These are phyloP conservation scores for Buceros bicornis DNA, from an alignment of 2,797 vertebrate genomes.

Conservation along the genomic window DNA sequence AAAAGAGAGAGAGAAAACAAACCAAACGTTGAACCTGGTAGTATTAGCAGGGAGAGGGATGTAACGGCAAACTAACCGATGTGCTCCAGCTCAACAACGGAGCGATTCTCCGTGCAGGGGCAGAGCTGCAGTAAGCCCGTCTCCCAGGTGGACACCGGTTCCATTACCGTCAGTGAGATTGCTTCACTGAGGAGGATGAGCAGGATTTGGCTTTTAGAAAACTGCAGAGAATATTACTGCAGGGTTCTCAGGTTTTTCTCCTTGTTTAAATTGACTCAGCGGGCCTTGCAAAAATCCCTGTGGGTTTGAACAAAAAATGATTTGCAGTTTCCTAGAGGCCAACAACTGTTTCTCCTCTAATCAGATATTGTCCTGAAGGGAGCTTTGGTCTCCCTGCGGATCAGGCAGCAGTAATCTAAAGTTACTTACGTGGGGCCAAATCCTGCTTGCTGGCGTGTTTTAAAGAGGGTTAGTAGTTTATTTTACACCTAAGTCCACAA, in stretches of 20 bases:
- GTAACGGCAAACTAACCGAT: neutral
- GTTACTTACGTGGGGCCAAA: slow-evolving; percentile 42
- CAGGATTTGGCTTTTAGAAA: neutral
- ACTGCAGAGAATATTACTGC: slow-evolving; percentile 5
- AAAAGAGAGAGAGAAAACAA: neutral
- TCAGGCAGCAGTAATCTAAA: slow-evolving; percentile 22
- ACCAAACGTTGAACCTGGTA: neutral
- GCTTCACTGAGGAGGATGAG: slow-evolving; percentile 29
- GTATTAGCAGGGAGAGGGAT: neutral
- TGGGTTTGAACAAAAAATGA: slow-evolving; percentile 48
- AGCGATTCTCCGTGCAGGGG: neutral
- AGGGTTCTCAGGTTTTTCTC: neutral
- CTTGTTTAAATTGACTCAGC: slow-evolving; percentile 56
- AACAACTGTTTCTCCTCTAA: slow-evolving; percentile 52
- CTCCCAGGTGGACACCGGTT: neutral
- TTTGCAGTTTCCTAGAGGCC: slow-evolving; percentile 38
- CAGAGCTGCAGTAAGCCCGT: neutral
- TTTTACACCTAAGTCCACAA: neutral
- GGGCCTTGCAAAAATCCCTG: slow-evolving; percentile 41
- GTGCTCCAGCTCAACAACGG: neutral
- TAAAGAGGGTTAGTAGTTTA: neutral
- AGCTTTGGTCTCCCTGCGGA: slow-evolving; percentile 42
- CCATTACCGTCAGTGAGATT: neutral
- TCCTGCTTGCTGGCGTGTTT: neutral
- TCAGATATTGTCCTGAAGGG: slow-evolving; percentile 41